Base-by-base conservation (phyloP, 2,888 invertebrate genomes). In the Rugalucina vietnamica region DNA sequence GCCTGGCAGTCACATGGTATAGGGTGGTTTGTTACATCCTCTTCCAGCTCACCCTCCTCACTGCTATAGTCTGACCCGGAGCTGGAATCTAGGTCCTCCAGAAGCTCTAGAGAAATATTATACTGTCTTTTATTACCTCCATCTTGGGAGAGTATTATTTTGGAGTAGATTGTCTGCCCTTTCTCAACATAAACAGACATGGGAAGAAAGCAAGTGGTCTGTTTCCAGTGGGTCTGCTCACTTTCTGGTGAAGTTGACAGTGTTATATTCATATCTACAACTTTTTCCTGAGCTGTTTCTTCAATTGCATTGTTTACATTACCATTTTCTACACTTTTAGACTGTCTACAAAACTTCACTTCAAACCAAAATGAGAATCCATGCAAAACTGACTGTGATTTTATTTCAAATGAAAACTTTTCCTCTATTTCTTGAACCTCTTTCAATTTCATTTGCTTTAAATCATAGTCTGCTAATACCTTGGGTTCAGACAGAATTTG, bases 211-310 rank as follows among this genome's bases (percentile, higher is more conserved):
- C 98, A 98, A 0, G 98, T 96, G 0, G 98, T 98, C 95, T 99
- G 99, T 93, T 98, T 98, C 99, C 99, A 99, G 95, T 99, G 99
- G 0, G 99, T 99, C 32, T 96, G 96, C 0, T 96, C 96, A 0
- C 96, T 95, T 54, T 96, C 95, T 2, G 98, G 98, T 0, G 97
- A 97, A 0, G 98, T 98, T 75, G 97, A 97, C 91, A 98, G 97
- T 3, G 96, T 95, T 8, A 97, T 96, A 34, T 65, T 34, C 8
- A 10, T 8, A 34, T 65, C 34, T 34, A 24, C 18, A n/a, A n/a
- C n/a, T n/a, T n/a, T n/a, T 21, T 96, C 95, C 8, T 82, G 49
- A 27, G 72, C 29, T 21, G 34, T 69, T 49, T 49, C 50, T 18
- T 72, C 27, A 24, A 21, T n/a, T 5, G n/a, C 39, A 10, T 8